Percentiles rank a stretch among this genome's conserved stretches.
Conservation (phyloP, 2,888 invertebrate species). For the Acrobeloides nanus region DNA sequence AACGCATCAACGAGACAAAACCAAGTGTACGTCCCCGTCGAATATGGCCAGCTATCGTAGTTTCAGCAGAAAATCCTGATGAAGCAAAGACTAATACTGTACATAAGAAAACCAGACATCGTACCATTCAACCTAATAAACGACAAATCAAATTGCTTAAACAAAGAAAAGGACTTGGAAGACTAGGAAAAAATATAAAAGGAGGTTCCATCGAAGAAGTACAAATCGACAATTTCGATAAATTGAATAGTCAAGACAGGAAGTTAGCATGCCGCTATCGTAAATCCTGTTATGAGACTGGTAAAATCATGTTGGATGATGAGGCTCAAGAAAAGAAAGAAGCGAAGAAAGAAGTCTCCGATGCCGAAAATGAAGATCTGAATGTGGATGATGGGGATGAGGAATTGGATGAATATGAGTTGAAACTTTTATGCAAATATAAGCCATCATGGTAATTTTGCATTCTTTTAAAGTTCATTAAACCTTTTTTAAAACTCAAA, state of each 20-base stretch:
- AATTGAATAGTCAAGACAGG: constrained; percentile 8
- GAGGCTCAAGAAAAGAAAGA: constrained; percentile 6
- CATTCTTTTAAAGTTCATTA: too few relatives aligned
- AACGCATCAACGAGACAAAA: constrained; percentile 2
- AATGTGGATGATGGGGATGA: too few relatives aligned
- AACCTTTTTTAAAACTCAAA: too few relatives aligned
- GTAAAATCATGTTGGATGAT: constrained; percentile 6
- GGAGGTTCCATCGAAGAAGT: too few relatives aligned
- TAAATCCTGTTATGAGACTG: too few relatives aligned
- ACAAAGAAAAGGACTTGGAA: constrained; percentile 12
- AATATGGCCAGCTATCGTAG: constrained; percentile 11
- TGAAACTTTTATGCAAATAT: constrained; percentile 9
- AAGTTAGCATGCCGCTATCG: constrained; percentile 10
- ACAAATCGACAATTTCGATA: too few relatives aligned
- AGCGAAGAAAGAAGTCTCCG: neutral
- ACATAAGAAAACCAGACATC: constrained; percentile 5
- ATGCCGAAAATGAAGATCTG: too few relatives aligned
- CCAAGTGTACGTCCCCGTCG: constrained; percentile 4
- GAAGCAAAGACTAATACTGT: constrained; percentile 8
- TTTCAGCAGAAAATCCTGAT: constrained; percentile 12
- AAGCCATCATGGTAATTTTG: too few relatives aligned
- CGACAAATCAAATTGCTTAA: constrained; percentile 8
- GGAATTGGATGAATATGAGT: neutral
- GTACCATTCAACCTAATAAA: constrained; percentile 6
- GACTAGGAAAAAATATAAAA: constrained; percentile 34